Percentiles rank a stretch among this genome's conserved stretches.
These are phyloP conservation scores for Hippocampus abdominalis DNA, from an alignment of 2,113 vertebrate genomes.

Conservation along the genomic window DNA sequence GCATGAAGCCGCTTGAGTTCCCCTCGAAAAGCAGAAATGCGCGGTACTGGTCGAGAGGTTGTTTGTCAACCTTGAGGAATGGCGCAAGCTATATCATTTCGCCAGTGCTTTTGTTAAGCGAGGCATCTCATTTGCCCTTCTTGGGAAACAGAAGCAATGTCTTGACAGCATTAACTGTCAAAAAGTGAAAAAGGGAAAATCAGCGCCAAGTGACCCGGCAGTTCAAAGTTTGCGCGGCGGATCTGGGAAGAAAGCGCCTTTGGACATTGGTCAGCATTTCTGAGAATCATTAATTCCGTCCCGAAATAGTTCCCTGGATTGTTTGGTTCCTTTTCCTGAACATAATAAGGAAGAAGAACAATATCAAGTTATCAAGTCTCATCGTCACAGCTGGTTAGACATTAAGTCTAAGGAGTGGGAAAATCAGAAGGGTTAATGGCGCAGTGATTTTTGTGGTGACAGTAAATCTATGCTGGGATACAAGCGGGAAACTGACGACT, in stretches of 20 bases:
- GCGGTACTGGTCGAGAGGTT: not conserved
- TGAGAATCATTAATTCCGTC: not conserved
- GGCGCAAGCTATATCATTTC: not conserved
- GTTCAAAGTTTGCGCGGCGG: not conserved
- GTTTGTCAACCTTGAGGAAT: not conserved
- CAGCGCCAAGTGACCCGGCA: not conserved
- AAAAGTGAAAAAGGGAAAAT: not conserved
- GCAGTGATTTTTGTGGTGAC: too few species aligned
- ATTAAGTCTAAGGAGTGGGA: not conserved
- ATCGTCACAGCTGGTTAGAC: not conserved
- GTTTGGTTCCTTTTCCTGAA: not conserved
- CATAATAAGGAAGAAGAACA: not conserved
- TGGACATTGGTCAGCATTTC: constrained; percentile 5
- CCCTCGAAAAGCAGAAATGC: constrained; percentile 1
- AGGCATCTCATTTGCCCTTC: not conserved
- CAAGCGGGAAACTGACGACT: too few species aligned
- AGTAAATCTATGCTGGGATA: too few species aligned
- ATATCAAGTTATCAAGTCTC: not conserved
- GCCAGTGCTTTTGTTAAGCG: not conserved
- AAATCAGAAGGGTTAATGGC: too few species aligned
- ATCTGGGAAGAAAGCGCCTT: not conserved
- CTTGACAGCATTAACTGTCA: not conserved
- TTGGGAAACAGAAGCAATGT: not conserved
- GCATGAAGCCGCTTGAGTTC: not conserved
- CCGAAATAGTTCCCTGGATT: not conserved